A percentile compares a stretch with the other conserved stretches of the same genome.
Conservation (phyloP, 2,888 invertebrate genomes). For the Yponomeuta malinellus region DNA sequence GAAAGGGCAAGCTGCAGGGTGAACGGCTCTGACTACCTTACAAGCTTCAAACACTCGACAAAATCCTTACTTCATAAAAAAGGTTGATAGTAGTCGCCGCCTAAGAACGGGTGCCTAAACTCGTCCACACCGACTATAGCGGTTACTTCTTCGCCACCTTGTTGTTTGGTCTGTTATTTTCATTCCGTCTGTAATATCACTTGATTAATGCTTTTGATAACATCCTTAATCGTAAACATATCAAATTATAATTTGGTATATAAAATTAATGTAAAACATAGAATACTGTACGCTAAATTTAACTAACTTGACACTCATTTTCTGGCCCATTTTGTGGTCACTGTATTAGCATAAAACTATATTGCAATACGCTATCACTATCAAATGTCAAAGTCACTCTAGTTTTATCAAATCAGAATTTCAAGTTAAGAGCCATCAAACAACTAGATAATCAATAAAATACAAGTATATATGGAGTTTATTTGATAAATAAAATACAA, state of each 20-base stretch:
- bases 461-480: background rate
- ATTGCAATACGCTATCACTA: background rate
- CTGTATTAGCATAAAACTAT: background rate
- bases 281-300: no score
- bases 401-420: background rate
- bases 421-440: background rate
- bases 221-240: background rate
- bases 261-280: no score
- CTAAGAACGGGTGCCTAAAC: background rate
- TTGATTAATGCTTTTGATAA: background rate
- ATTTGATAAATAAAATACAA: no score
- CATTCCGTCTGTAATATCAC: background rate
- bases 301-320: no score
- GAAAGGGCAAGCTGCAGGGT: slow-evolving; percentile 37
- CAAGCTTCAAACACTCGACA: slow-evolving; percentile 35
- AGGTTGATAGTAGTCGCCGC: slow-evolving; percentile 13
- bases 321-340: background rate
- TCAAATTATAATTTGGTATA: no score
- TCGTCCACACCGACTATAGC: background rate
- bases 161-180: background rate
- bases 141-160: background rate
- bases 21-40: slow-evolving; percentile 40
- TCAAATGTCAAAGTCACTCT: slow-evolving; percentile 1
- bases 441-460: background rate
- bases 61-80: slow-evolving; percentile 24